Percentiles rank a stretch among this genome's conserved stretches.
Conservation (phyloP, 2,888 invertebrate species). For the Endotricha flammealis region DNA sequence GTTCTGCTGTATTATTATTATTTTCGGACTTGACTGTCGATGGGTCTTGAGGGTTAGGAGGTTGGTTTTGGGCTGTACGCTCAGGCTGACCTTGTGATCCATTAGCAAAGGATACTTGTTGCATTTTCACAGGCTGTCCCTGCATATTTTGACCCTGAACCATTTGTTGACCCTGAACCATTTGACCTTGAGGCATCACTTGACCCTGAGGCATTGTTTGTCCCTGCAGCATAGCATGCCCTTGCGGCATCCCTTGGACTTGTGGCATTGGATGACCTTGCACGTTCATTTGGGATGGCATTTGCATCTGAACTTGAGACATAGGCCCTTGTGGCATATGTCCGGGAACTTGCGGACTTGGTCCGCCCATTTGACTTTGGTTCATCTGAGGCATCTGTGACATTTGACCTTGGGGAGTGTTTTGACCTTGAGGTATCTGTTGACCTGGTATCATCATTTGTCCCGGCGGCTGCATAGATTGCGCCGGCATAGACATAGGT, state of each 20-base stretch:
- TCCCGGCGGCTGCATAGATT: conserved; percentile 34
- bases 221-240: conserved; percentile 20
- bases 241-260: conserved; percentile 19
- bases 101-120: conserved; percentile 32
- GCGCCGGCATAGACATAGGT: conserved; percentile 37
- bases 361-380: conserved; percentile 8
- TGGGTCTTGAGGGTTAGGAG: conserved; percentile 20
- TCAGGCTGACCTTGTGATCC: conserved; percentile 34
- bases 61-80: conserved; percentile 20
- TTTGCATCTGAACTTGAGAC: conserved; percentile 24
- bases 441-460: conserved; percentile 48
- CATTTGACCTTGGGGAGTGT: conserved; percentile 36
- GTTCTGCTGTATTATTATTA: conserved; percentile 82
- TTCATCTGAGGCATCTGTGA: conserved; percentile 34
- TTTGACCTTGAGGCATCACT: conserved; percentile 19
- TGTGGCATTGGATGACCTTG: conserved; percentile 24
- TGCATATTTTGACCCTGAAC: conserved; percentile 26
- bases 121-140: conserved; percentile 35
- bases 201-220: conserved; percentile 34
- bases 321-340: conserved; percentile 19
- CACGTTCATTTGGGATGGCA: conserved; percentile 31
- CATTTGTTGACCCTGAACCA: conserved; percentile 27
- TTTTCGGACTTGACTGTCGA: conserved; percentile 53
- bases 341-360: too few species aligned
- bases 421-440: conserved; percentile 34